Evolutionary conservation across 2,888 invertebrate species (phyloP).

Genomic region (Teleiodes luculella): DNA sequence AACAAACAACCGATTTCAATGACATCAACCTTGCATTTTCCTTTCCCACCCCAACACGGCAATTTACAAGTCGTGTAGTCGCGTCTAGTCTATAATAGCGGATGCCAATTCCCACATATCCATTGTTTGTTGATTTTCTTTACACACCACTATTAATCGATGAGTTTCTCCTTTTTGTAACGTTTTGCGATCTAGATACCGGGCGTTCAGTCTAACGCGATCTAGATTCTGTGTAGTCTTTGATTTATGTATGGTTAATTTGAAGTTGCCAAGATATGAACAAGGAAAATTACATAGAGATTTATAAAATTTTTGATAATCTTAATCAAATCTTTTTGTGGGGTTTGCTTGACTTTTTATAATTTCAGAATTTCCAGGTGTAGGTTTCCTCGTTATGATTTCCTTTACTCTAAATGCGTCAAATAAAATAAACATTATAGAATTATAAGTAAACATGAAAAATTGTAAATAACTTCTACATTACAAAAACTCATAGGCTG

Average conservation of each 20-base stretch:
- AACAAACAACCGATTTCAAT: background rate
- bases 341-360: no score
- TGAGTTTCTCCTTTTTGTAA: constrained; percentile 63
- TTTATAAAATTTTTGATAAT: no score
- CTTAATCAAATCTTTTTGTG: no score
- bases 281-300: no score
- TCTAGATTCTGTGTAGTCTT: constrained; percentile 3
- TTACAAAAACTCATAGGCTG: no score
- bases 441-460: no score
- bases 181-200: background rate
- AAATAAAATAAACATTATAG: no score
- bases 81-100: background rate
- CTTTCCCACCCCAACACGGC: background rate
- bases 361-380: no score
- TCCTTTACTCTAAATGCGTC: no score
- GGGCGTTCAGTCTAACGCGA: background rate
- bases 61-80: background rate
- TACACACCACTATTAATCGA: constrained; percentile 40
- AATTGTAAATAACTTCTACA: no score
- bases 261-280: background rate
- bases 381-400: no score
- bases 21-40: background rate
- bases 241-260: background rate
- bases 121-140: constrained; percentile 48
- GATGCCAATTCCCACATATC: constrained; percentile 7